Conservation (phyloP, 2,888 invertebrate genomes). For the Dynastes tityus region DNA sequence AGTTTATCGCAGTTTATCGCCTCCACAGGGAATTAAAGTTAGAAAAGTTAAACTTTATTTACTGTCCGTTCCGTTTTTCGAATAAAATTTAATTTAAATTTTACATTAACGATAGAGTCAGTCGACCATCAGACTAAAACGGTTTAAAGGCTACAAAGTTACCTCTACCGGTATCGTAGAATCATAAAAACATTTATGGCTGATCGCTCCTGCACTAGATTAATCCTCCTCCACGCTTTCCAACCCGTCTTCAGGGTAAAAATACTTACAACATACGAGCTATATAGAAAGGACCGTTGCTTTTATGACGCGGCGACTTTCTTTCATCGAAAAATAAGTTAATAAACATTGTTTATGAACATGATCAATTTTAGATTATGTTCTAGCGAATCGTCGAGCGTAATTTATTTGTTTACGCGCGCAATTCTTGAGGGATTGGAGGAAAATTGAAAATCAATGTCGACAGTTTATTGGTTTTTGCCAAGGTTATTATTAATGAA, state of each 20-base stretch:
- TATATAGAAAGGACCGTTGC: not conserved
- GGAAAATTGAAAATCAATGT: conserved; percentile 39
- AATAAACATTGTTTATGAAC: conserved; percentile 21
- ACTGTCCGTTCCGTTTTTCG: conserved; percentile 4
- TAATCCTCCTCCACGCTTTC: not conserved
- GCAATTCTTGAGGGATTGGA: conserved; percentile 5
- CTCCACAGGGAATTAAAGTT: conserved; percentile 15
- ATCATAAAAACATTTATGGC: conserved; percentile 16
- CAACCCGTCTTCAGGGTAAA: not conserved
- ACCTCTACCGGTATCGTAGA: not conserved
- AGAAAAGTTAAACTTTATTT: conserved; percentile 13
- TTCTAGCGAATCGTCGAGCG: not conserved
- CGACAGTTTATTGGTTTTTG: conserved; percentile 25
- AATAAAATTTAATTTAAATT: conserved; percentile 41
- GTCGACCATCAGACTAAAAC: conserved; percentile 5
- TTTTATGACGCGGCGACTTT: not conserved
- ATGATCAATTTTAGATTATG: conserved; percentile 19
- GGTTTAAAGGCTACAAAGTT: conserved; percentile 14
- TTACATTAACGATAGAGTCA: conserved; percentile 10
- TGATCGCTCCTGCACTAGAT: not conserved
- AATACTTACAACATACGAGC: not conserved
- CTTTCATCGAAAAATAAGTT: conserved; percentile 14
- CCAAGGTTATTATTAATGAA: conserved; percentile 33
- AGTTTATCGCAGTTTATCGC: conserved; percentile 12
- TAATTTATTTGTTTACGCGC: conserved; percentile 35